Evolutionary conservation across 2,888 invertebrate species (phyloP), one percentile per base, ranked within the genome.

Genomic region (Hydrotaea diabolus): DNA sequence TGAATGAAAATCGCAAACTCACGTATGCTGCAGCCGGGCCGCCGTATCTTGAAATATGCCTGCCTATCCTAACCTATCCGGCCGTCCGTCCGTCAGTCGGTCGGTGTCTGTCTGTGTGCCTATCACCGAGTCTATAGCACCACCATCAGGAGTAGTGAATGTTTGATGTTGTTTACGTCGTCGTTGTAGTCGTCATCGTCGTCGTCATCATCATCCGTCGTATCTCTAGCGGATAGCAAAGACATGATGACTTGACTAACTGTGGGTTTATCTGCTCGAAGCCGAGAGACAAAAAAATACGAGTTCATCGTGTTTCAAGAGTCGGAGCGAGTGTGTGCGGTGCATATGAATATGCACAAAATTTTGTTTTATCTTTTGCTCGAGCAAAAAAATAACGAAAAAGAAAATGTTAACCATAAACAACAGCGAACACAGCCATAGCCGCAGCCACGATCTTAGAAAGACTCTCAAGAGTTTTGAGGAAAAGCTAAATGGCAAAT

Each of bases 201-300:
- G 79, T 66, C 74, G 72, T 75, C 64, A 57, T 55, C 57, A 81
- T 55, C 76, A 46, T 7, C 23, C 55, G 49, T 21, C 53, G 21
- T 26, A 53, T 36, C 36, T 39, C 11, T 59, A 57, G 11, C n/a
- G 21, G 17, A 72, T 64, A 53, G 62, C 62, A n/a, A 55, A 39
- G 13, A 74, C 73, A 74, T 62, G 66, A 62, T 72, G 62, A 79
- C 57, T 62, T 19, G 59, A 71, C n/a, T 71, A 76, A 80, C 76
- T 80, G 80, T 72, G 71, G 80, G 80, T 72, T 81, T 81, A 81
- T 81, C 76, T 72, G 80, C 76, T 39, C 76, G 76, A 13, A 4
- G 2, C 31, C 2, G 62, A 76, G 76, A 62, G 39, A n/a, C 19
- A 49, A 39, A 15, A 31, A 31, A 17, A 62, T 62, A 62, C 62